Conservation (phyloP, 2,113 vertebrate species). For the Dunckerocampus dactyliophorus region DNA sequence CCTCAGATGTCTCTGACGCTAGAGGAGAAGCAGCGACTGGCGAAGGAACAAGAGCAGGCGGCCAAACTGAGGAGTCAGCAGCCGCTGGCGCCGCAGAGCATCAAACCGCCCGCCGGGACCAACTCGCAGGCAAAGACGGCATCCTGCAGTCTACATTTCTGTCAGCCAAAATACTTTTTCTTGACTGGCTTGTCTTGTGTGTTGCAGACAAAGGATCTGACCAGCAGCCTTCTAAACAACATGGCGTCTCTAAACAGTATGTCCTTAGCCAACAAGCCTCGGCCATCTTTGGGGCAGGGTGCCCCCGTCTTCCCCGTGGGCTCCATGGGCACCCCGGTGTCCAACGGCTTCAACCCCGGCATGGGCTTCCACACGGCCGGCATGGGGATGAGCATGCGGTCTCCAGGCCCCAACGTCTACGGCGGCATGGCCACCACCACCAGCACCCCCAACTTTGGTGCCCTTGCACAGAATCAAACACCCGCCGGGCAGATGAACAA, state of each 20-base stretch:
- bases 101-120: conserved; percentile 61
- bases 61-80: conserved; percentile 92
- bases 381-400: conserved; percentile 75
- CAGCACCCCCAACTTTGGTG: conserved; percentile 80
- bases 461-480: conserved; percentile 69
- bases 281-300: conserved; percentile 64
- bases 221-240: conserved; percentile 87
- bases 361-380: conserved; percentile 81
- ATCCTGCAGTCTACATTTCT: background rate
- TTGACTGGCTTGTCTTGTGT: no score
- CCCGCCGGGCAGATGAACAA: conserved; percentile 71
- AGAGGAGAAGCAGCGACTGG: conserved; percentile 96
- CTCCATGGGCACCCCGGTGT: conserved; percentile 61
- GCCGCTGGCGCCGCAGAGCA: conserved; percentile 81
- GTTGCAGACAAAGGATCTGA: conserved; percentile 91
- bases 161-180: background rate
- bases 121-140: conserved; percentile 50
- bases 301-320: conserved; percentile 72
- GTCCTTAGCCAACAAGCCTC: conserved; percentile 71
- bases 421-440: conserved; percentile 75
- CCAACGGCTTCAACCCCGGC: conserved; percentile 81
- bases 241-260: conserved; percentile 83
- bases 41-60: conserved; percentile 95
- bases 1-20: conserved; percentile 86
- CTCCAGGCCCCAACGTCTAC: conserved; percentile 77